Evolutionary conservation across 2,797 vertebrate species (phyloP), one percentile per base, ranked within the genome.

Genomic region (Intellagama lesueurii): DNA sequence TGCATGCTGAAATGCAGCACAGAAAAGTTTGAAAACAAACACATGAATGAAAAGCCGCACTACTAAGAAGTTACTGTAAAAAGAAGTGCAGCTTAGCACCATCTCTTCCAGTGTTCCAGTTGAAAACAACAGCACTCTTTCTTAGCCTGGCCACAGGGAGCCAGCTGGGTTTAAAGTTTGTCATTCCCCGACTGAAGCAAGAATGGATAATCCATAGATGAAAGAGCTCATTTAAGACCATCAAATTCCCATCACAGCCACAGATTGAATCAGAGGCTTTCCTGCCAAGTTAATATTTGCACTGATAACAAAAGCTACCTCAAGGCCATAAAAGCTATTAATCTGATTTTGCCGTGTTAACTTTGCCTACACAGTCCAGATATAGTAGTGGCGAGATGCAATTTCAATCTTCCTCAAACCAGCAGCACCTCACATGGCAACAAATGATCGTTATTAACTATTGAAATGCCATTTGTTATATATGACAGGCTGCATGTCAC

Each of bases 231-330:
- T 83, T 83, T 77, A 77, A 69, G 73, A 73, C 12, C 52, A 88
- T 85, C 76, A 79, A 80, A 73, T 80, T 89, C 76, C 76, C 85
- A 80, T n/a, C 47, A 30, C 49, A 80, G 72, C 11, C 7, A 47
- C 49, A 72, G 88, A 64, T 28, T 80, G 76, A 73, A 72, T 79
- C 87, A 75, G 35, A 47, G 66, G 35, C 40, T 85, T 72, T 32
- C 17, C 40, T 85, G 66, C 82, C 49, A 89, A 72, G 49, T 89
- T 85, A 85, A 60, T 89, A 80, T 64, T 89, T 85, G 76, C 9
- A 28, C 49, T 85, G 73, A 85, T 79, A 89, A 80, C 7, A 28
- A 85, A 40, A 19, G 60, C 47, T 24, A 85, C 28, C 83, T 60
- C 83, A 85, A 79, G 66, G 75, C 64, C 17, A 64, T 85, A 35